phyloP scores from a whole-genome alignment of 2,113 vertebrate species.

The Synodontis membranacea region DNA sequence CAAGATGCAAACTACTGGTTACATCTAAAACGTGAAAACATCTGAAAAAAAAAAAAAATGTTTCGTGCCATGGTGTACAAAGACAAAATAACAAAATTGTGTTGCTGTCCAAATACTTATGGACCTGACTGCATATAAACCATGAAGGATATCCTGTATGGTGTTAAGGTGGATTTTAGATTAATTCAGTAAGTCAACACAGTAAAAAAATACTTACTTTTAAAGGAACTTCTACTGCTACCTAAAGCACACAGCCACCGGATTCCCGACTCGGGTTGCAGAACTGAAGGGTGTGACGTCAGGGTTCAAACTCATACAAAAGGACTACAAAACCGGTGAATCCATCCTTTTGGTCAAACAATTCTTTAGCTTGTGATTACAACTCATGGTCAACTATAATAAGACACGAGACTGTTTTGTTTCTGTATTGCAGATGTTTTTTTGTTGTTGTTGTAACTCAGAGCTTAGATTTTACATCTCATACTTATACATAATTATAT shows the following conservation, averaged over 20 bases:
- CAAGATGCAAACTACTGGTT: too few species aligned
- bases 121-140: too few species aligned
- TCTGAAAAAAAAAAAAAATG: too few species aligned
- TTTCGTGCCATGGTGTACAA: too few species aligned
- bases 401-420: background rate
- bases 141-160: background rate
- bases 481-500: background rate
- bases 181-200: background rate
- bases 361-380: background rate
- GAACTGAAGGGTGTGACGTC: constrained; percentile 58
- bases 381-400: background rate
- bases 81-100: too few species aligned
- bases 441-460: background rate
- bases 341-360: background rate
- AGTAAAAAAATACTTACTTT: background rate
- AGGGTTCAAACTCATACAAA: constrained; percentile 63
- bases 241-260: constrained; percentile 57
- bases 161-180: background rate
- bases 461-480: background rate
- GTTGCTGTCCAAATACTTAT: too few species aligned
- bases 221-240: constrained; percentile 59
- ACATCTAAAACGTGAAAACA: too few species aligned
- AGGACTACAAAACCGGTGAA: constrained; percentile 17
- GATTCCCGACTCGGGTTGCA: background rate
- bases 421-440: background rate